A percentile compares a stretch with the other conserved stretches of the same genome.
phyloP scores from a whole-genome alignment of 2,797 vertebrate genomes.

The Trematomus bernacchii region DNA sequence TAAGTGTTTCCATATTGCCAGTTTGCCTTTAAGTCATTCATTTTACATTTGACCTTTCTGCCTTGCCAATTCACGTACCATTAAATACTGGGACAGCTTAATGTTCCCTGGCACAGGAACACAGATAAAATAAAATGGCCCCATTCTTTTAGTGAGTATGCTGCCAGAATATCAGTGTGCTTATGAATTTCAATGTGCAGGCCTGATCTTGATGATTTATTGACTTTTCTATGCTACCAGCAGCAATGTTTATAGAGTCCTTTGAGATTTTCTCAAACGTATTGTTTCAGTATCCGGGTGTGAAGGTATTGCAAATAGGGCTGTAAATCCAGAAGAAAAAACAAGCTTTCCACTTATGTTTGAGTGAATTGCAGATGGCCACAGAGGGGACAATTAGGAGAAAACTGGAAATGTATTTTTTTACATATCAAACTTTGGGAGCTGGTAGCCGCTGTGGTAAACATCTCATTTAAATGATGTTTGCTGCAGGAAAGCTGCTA shows the following conservation, averaged over 20 bases:
- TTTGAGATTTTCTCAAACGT: constrained; percentile 61
- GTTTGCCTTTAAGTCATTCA: constrained; percentile 55
- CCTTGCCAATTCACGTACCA: constrained; percentile 59
- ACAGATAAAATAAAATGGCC: constrained; percentile 61
- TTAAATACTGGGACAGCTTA: constrained; percentile 62
- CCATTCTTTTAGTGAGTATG: constrained; percentile 28
- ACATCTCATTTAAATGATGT: constrained; percentile 52
- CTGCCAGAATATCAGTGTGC: constrained; percentile 50
- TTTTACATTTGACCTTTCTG: constrained; percentile 71
- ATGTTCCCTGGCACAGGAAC: constrained; percentile 69
- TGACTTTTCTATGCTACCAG: constrained; percentile 49
- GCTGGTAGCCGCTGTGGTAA: constrained; percentile 20
- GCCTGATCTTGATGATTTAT: constrained; percentile 61
- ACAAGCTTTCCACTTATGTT: constrained; percentile 35
- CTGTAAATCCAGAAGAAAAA: constrained; percentile 35
- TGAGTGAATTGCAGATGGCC: constrained; percentile 30
- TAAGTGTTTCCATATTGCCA: constrained; percentile 77
- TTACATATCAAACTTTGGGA: constrained; percentile 25
- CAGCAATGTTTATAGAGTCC: constrained; percentile 52
- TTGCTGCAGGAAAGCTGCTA: constrained; percentile 49
- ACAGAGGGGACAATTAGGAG: constrained; percentile 22
- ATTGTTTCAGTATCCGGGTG: constrained; percentile 45
- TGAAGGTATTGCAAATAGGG: constrained; percentile 16
- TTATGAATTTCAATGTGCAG: constrained; percentile 46
- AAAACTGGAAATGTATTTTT: constrained; percentile 30